Conservation (phyloP, 2,888 invertebrate species). For the Andrena flavipes region DNA sequence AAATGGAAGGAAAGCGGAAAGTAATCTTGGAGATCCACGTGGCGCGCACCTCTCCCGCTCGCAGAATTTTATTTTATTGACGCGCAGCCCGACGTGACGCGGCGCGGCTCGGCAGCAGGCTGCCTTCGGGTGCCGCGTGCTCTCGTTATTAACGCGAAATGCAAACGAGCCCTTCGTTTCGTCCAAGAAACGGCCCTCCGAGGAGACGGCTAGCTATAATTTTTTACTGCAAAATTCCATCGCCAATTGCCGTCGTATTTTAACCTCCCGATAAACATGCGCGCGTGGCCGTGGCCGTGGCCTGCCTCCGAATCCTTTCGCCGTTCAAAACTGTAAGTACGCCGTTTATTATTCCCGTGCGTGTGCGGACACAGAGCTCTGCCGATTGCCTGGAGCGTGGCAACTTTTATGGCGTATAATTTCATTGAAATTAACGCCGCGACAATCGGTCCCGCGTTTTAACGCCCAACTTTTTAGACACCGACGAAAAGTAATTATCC, state of each 20-base stretch:
- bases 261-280: slow-evolving; percentile 41
- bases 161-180: slow-evolving; percentile 72
- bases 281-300: not conserved
- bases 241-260: slow-evolving; percentile 56
- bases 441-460: slow-evolving; percentile 1
- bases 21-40: slow-evolving; percentile 70
- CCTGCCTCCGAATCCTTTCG: slow-evolving; percentile 11
- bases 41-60: slow-evolving; percentile 56
- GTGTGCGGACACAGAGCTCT: not conserved
- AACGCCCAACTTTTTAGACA: slow-evolving; percentile 19
- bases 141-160: slow-evolving; percentile 73
- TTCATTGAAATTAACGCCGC: slow-evolving; percentile 30
- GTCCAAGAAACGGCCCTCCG: slow-evolving; percentile 65
- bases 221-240: slow-evolving; percentile 65
- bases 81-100: slow-evolving; percentile 46
- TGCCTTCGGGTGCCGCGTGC: slow-evolving; percentile 66
- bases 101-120: slow-evolving; percentile 30
- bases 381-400: slow-evolving; percentile 15
- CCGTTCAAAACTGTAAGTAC: not conserved
- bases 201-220: slow-evolving; percentile 62
- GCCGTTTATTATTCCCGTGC: not conserved
- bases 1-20: slow-evolving; percentile 64
- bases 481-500: slow-evolving; percentile 41
- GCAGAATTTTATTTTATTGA: slow-evolving; percentile 71
- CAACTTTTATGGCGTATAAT: slow-evolving; percentile 30